Evolutionary conservation across 2,113 vertebrate species (phyloP), one percentile per base, ranked within the genome.

Genomic region (Aspidoscelis tigris): DNA sequence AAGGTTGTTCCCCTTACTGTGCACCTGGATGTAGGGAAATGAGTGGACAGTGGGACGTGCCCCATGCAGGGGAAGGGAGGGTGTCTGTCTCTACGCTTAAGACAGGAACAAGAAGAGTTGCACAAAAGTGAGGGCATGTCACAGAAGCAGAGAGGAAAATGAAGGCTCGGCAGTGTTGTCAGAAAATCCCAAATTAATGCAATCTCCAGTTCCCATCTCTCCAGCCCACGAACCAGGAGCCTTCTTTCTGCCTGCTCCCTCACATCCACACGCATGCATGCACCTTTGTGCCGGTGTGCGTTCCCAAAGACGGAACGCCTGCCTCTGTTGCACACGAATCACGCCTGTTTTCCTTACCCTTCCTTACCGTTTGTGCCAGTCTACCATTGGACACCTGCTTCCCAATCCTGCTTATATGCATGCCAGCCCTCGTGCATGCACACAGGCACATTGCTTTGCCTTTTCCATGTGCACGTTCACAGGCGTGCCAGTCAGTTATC

Each of bases 31-130:
- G 64, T 2, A 12, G 65, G n/a, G 78, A 70, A 58, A 83, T 39
- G 43, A 87, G 53, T 79, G 21, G 87, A 78, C 80, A 72, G 70
- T 84, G 82, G 76, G 39, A 81, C 39, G 1, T 33, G 0, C 76
- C 68, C 39, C 64, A 72, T 84, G 83, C 84, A 70, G 84, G 86
- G 74, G 73, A 86, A 74, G 71, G 44, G 55, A n/a, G 80, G 55
- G 55, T 58, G 10, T 71, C 88, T 84, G 84, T 4, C 12, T 73
- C 90, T 77, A 82, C 86, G 88, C 87, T 84, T 92, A 80, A 83
- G 81, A 4, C 85, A 85, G 89, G 43, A 22, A 1, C 82, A 21
- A n/a, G 61, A 33, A 79, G 87, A 93, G 89, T 93, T 92, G 81
- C 73, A 76, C 70, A 78, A 85, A 91, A 91, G 90, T 87, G 24